Evolutionary conservation across 2,888 invertebrate species (phyloP).

Genomic region (Ophonus ardosiacus): DNA sequence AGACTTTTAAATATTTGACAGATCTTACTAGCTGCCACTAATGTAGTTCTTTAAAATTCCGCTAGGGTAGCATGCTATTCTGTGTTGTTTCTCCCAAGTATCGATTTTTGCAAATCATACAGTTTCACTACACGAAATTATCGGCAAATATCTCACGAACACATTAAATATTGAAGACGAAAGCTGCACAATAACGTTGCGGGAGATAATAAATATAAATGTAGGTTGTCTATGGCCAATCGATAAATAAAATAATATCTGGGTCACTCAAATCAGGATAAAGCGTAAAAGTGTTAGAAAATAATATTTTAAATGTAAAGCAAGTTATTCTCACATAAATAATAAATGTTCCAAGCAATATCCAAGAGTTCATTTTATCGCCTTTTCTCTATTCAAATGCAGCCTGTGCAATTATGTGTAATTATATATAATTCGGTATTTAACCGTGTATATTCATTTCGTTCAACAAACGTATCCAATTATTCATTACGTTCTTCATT

Average conservation of each 20-base stretch:
- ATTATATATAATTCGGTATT: slow-evolving; percentile 17
- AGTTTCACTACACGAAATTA: neutral
- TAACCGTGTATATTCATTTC: slow-evolving; percentile 20
- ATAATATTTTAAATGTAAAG: no score
- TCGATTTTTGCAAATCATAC: neutral
- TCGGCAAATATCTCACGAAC: neutral
- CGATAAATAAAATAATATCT: no score
- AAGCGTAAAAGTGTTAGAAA: no score
- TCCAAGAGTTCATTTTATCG: neutral
- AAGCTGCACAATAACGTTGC: neutral
- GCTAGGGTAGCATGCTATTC: no score
- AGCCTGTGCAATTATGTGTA: slow-evolving; percentile 8
- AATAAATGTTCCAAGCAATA: no score
- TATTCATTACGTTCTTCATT: slow-evolving; percentile 14
- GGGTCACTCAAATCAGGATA: no score
- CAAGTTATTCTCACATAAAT: no score
- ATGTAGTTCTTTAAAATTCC: no score
- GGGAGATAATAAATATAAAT: neutral
- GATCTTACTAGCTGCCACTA: no score
- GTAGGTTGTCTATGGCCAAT: no score
- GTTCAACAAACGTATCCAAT: slow-evolving; percentile 10
- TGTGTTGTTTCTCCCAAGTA: no score
- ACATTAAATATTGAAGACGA: neutral
- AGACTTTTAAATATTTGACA: no score
- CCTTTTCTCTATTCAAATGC: neutral